Conservation (phyloP, 2,888 invertebrate species). For the Ennomos fuscantarius region DNA sequence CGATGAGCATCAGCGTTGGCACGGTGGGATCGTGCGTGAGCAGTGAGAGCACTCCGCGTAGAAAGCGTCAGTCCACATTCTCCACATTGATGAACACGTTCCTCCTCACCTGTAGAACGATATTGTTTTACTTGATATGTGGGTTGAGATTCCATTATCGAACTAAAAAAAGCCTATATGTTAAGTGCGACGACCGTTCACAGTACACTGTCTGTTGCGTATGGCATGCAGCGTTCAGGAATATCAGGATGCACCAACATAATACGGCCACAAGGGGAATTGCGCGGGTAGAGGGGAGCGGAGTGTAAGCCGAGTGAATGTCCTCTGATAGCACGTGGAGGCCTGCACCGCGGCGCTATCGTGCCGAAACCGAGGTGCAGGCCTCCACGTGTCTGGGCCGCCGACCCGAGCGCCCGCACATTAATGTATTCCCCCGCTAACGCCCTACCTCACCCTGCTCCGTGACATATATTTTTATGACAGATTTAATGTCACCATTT, state of each 20-base stretch:
- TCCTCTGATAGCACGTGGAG: constrained; percentile 79
- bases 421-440: constrained; percentile 50
- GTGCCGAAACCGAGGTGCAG: constrained; percentile 71
- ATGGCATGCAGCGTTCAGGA: constrained; percentile 77
- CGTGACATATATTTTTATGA: constrained; percentile 27
- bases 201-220: constrained; percentile 76
- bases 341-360: constrained; percentile 76
- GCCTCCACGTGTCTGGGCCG: constrained; percentile 82
- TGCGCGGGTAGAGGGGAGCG: constrained; percentile 57
- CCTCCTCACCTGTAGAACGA: constrained; percentile 82
- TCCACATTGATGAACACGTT: constrained; percentile 85
- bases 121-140: constrained; percentile 57
- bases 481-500: constrained; percentile 7
- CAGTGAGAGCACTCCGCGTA: constrained; percentile 90
- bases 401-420: constrained; percentile 58
- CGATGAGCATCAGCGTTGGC: constrained; percentile 90
- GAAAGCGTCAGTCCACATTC: constrained; percentile 91
- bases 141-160: constrained; percentile 55
- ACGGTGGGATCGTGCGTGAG: constrained; percentile 85
- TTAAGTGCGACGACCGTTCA: constrained; percentile 66
- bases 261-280: constrained; percentile 63
- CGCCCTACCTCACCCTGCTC: constrained; percentile 45
- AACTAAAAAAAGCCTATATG: constrained; percentile 39
- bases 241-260: constrained; percentile 79
- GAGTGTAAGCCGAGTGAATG: constrained; percentile 65